Evolutionary conservation across 2,113 vertebrate genomes (phyloP).

Genomic region (Camelus bactrianus): DNA sequence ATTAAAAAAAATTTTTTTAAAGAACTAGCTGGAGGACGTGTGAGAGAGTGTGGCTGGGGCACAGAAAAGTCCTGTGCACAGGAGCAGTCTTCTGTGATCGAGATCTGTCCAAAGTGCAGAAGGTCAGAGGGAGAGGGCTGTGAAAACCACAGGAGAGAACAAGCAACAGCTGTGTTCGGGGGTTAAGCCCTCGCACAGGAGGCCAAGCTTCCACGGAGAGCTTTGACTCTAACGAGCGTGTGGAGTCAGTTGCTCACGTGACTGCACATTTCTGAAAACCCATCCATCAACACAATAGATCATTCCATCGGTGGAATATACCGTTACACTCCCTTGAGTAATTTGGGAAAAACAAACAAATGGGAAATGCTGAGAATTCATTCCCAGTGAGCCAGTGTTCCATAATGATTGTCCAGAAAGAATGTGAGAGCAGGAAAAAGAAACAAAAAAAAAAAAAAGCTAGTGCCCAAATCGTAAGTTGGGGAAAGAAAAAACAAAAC

Average conservation of each 20-base stretch:
- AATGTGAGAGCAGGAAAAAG: not conserved
- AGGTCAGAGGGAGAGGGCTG: not conserved
- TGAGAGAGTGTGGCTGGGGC: accelerated
- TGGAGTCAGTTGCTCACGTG: not conserved
- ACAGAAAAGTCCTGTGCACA: not conserved
- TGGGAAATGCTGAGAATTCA: conserved; percentile 28
- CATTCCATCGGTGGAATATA: not conserved
- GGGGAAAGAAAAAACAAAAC: accelerated
- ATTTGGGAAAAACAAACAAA: conserved; percentile 50
- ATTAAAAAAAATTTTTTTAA: too few relatives aligned
- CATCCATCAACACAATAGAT: not conserved
- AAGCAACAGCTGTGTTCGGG: not conserved
- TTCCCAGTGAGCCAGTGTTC: not conserved
- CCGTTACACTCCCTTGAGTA: not conserved
- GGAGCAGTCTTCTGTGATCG: not conserved
- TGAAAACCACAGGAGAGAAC: not conserved
- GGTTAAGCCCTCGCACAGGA: not conserved
- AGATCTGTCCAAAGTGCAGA: accelerated
- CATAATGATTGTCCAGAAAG: not conserved
- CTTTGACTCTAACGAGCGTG: not conserved
- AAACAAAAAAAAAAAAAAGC: not conserved
- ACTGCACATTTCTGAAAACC: not conserved
- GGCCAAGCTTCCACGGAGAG: not conserved
- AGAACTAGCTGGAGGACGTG: accelerated
- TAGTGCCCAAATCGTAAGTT: too few relatives aligned